phyloP scores from a whole-genome alignment of 2,888 invertebrate genomes.

The Argyresthia albistria region DNA sequence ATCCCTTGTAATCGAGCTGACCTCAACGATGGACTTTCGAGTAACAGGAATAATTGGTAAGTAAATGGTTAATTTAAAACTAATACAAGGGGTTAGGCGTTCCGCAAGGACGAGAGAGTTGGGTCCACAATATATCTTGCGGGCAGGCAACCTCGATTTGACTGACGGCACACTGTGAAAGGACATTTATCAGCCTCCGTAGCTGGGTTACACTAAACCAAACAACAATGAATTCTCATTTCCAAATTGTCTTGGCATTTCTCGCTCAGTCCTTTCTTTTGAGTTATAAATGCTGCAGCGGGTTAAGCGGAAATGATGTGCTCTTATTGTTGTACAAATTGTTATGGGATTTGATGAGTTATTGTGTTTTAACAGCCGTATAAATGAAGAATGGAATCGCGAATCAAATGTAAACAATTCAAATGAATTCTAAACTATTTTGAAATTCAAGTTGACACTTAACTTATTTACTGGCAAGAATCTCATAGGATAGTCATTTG shows the following conservation, averaged over 20 bases:
- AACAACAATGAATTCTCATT: constrained; percentile 71
- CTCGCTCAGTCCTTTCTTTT: constrained; percentile 50
- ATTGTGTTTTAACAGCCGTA: too few relatives aligned
- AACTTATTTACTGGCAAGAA: too few relatives aligned
- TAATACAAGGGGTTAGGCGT: constrained; percentile 39
- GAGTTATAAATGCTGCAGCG: constrained; percentile 26
- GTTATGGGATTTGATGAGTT: too few relatives aligned
- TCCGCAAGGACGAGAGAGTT: constrained; percentile 48
- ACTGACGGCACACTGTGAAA: constrained; percentile 68
- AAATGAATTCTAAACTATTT: too few relatives aligned
- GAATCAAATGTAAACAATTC: too few relatives aligned
- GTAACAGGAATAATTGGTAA: constrained; percentile 9
- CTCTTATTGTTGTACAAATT: constrained; percentile 1
- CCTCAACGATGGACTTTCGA: not conserved
- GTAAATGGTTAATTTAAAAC: constrained; percentile 57
- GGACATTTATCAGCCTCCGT: constrained; percentile 71
- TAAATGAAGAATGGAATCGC: too few relatives aligned
- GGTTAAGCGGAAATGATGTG: not conserved
- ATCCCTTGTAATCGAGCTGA: too few relatives aligned
- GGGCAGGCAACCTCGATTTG: constrained; percentile 70
- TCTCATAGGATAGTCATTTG: too few relatives aligned
- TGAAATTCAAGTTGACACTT: too few relatives aligned
- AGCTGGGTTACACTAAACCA: constrained; percentile 67
- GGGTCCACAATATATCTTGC: constrained; percentile 70
- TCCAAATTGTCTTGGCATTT: constrained; percentile 65